Percentiles rank a stretch among this genome's conserved stretches.
Evolutionary conservation across 2,797 vertebrate genomes (phyloP).

Genomic region (Lophura swinhoii): DNA sequence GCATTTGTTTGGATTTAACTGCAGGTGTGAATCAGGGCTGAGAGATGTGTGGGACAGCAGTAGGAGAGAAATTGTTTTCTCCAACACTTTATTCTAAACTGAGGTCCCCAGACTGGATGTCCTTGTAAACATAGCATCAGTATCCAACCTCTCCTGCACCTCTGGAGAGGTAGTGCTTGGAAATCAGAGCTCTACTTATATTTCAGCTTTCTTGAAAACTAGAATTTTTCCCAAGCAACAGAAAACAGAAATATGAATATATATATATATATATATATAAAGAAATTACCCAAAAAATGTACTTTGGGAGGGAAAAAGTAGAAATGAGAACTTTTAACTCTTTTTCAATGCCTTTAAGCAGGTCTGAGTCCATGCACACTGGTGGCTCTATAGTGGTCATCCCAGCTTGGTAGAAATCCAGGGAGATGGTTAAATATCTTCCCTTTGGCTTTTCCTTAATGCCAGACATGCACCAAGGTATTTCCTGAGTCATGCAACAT

Average conservation of each 20-base stretch:
- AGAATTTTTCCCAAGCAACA: background rate
- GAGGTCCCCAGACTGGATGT: background rate
- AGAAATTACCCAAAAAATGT: background rate
- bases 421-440: conserved; percentile 40
- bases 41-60: background rate
- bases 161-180: background rate
- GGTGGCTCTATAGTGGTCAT: conserved; percentile 2
- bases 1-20: background rate
- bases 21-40: background rate
- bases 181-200: background rate
- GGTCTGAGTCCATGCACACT: background rate
- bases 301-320: background rate
- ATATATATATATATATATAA: no score
- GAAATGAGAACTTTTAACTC: background rate
- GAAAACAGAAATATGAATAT: background rate
- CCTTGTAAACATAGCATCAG: background rate
- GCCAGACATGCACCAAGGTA: background rate
- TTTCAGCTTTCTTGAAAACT: background rate
- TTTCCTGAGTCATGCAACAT: conserved; percentile 23
- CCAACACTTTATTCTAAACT: background rate
- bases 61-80: background rate
- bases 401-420: conserved; percentile 27
- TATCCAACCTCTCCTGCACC: background rate
- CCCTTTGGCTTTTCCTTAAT: background rate
- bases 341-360: conserved; percentile 1